Evolutionary conservation across 2,113 vertebrate species (phyloP).

Genomic region (Marmota flaviventris): DNA sequence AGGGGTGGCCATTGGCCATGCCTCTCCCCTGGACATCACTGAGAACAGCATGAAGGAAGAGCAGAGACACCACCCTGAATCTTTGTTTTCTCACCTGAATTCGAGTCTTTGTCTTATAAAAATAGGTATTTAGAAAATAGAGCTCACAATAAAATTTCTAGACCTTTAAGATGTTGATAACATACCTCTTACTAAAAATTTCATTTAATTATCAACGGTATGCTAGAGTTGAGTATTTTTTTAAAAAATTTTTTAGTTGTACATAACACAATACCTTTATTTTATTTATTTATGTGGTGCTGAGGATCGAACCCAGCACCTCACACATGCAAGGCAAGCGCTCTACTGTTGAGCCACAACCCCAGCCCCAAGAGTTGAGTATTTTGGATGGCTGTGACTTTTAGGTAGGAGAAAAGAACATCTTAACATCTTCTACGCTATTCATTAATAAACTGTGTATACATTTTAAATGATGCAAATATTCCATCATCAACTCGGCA

Average conservation of each 20-base stretch:
- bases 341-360: too few species aligned
- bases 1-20: too few species aligned
- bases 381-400: neutral
- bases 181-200: neutral
- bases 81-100: constrained; percentile 27
- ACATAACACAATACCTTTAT: too few species aligned
- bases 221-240: neutral
- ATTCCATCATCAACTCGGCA: neutral
- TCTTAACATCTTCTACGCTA: neutral
- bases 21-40: neutral
- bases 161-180: neutral
- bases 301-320: too few species aligned
- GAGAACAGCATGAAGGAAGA: neutral
- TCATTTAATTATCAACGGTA: too few species aligned
- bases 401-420: neutral
- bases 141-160: neutral
- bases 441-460: neutral
- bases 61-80: neutral
- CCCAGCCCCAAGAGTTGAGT: neutral
- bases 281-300: too few species aligned
- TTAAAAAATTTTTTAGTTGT: too few species aligned
- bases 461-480: neutral
- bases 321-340: too few species aligned
- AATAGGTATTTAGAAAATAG: constrained; percentile 4
- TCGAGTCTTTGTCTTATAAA: neutral